Percentiles rank a stretch among this genome's conserved stretches.
Evolutionary conservation across 2,888 invertebrate genomes (phyloP).

Genomic region (Callinectes sapidus): DNA sequence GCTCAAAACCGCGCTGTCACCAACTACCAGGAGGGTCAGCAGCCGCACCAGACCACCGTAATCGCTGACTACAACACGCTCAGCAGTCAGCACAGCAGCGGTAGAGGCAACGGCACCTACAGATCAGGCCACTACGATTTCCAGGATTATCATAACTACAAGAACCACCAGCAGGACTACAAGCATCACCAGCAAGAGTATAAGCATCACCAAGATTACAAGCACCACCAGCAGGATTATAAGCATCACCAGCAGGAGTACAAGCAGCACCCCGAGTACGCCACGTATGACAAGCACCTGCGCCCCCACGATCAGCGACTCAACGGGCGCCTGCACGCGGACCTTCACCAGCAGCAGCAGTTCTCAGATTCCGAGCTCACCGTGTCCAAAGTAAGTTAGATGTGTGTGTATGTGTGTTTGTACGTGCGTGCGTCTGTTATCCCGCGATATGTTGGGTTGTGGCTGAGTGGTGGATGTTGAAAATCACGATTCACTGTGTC

Average conservation of each 20-base stretch:
- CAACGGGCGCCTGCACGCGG: slow-evolving; percentile 48
- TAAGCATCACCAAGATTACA: slow-evolving; percentile 46
- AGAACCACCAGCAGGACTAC: slow-evolving; percentile 58
- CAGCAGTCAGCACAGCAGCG: slow-evolving; percentile 49
- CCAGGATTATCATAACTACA: slow-evolving; percentile 68
- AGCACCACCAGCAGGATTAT: slow-evolving; percentile 49
- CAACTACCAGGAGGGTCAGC: slow-evolving; percentile 54
- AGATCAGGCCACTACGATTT: slow-evolving; percentile 58
- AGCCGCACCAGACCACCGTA: background rate
- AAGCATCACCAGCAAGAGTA: slow-evolving; percentile 37
- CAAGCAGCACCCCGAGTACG: slow-evolving; percentile 44
- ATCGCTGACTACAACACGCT: slow-evolving; percentile 60
- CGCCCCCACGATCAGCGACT: slow-evolving; percentile 52
- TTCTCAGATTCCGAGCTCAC: slow-evolving; percentile 64
- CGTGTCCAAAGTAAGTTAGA: slow-evolving; percentile 60
- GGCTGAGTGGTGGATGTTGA: background rate
- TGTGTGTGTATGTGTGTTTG: no score
- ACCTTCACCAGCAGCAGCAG: slow-evolving; percentile 58
- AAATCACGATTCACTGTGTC: background rate
- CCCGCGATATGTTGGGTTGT: background rate
- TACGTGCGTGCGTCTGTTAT: background rate
- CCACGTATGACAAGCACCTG: slow-evolving; percentile 50
- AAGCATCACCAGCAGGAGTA: slow-evolving; percentile 19
- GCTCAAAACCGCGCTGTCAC: slow-evolving; percentile 35
- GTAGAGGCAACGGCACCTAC: slow-evolving; percentile 47